These are phyloP conservation scores for Penaeus vannamei DNA, from an alignment of 1,140 invertebrate species.

Conservation along the genomic window DNA sequence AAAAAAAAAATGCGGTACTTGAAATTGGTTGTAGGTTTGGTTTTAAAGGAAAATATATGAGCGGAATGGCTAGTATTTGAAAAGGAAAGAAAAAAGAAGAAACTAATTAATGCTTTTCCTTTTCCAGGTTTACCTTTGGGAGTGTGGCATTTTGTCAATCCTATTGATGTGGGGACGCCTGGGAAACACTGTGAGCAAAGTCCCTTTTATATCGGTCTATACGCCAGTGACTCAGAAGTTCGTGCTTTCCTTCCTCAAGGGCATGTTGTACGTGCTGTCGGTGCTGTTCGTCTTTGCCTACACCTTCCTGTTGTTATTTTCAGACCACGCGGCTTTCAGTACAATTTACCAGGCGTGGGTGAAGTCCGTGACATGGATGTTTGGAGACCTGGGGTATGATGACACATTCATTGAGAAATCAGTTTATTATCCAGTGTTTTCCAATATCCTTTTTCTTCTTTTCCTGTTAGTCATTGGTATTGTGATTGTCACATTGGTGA, in stretches of 20 bases:
- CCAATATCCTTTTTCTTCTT: constrained; percentile 34
- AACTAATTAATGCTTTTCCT: too few relatives aligned
- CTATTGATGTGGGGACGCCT: constrained; percentile 8
- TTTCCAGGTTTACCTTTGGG: constrained; percentile 32
- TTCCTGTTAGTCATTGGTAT: too few relatives aligned
- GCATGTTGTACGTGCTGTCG: neutral
- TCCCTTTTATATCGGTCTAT: neutral
- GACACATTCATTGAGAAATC: constrained; percentile 29
- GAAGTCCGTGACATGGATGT: constrained; percentile 28
- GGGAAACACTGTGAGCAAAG: neutral
- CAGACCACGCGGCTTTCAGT: constrained; percentile 7
- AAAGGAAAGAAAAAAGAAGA: too few relatives aligned
- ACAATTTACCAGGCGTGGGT: constrained; percentile 7
- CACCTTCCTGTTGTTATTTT: neutral
- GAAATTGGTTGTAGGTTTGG: too few relatives aligned
- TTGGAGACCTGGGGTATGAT: constrained; percentile 44
- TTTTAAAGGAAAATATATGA: too few relatives aligned
- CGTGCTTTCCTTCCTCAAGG: neutral
- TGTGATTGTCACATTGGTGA: too few relatives aligned
- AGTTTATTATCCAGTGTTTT: constrained; percentile 1
- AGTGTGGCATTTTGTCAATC: neutral
- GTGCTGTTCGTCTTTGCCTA: neutral
- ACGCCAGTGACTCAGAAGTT: neutral
- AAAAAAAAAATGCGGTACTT: too few relatives aligned
- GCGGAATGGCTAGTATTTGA: too few relatives aligned